Conservation (phyloP, 2,797 vertebrate species). For the Podarcis siculus region DNA sequence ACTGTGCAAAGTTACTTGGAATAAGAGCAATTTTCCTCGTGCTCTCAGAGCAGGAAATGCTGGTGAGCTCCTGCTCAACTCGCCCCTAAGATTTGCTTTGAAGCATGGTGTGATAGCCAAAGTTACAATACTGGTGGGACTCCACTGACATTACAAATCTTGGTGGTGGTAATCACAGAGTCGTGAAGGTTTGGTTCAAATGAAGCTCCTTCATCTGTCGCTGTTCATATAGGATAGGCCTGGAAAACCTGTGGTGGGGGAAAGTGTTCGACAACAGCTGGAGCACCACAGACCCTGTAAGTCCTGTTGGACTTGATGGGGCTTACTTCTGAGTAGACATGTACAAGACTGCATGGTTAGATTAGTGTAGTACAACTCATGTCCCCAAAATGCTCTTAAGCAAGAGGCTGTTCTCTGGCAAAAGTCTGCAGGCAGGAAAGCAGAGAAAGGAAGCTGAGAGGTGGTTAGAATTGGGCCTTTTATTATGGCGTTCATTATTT, state of each 20-base stretch:
- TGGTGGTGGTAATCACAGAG: background rate
- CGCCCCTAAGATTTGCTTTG: background rate
- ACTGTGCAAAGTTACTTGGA: background rate
- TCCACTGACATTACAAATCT: background rate
- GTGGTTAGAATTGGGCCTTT: constrained; percentile 6
- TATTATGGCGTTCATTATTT: constrained; percentile 51
- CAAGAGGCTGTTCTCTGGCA: background rate
- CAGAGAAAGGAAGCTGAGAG: constrained; percentile 23
- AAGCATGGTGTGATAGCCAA: background rate
- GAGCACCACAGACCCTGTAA: too few species aligned
- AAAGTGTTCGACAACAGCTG: too few species aligned
- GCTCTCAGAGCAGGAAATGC: background rate
- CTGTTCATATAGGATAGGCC: background rate
- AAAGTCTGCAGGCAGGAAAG: background rate
- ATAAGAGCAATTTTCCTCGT: background rate
- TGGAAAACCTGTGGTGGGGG: background rate
- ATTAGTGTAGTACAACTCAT: constrained; percentile 18
- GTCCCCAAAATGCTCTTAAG: background rate
- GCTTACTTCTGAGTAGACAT: background rate
- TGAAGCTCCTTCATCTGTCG: background rate
- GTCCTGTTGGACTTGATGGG: background rate
- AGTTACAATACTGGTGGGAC: background rate
- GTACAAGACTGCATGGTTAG: background rate
- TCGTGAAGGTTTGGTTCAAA: background rate
- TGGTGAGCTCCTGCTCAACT: background rate